These are phyloP conservation scores for Drosophila meridiana DNA, from an alignment of 2,888 invertebrate genomes.

Conservation along the genomic window DNA sequence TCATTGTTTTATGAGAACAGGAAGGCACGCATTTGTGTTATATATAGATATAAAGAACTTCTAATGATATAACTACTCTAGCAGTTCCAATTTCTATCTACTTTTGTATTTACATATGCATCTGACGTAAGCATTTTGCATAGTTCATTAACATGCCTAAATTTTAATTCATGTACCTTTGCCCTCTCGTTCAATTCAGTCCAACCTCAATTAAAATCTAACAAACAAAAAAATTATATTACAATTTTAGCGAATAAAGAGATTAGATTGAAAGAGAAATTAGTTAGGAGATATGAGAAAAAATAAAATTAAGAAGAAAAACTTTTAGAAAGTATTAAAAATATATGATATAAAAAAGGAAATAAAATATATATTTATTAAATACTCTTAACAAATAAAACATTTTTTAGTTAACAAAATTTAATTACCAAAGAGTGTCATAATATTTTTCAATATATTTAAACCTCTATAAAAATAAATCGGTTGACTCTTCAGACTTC, in stretches of 20 bases:
- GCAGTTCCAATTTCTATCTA: background rate
- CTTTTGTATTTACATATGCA: background rate
- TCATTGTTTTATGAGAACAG: background rate
- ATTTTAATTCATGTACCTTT: conserved; percentile 1
- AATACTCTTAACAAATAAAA: background rate
- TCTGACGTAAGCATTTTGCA: background rate
- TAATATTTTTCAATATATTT: background rate
- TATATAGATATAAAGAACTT: background rate
- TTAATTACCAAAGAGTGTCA: background rate
- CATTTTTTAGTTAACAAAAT: background rate
- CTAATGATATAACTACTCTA: background rate
- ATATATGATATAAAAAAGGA: background rate
- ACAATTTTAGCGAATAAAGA: background rate
- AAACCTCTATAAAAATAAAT: background rate
- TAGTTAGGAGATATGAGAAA: background rate
- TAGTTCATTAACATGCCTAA: background rate
- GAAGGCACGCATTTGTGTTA: background rate
- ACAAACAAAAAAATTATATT: background rate
- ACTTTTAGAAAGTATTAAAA: background rate
- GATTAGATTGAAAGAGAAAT: background rate
- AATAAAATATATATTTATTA: background rate
- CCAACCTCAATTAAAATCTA: background rate
- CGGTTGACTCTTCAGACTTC: background rate
- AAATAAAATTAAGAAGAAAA: background rate
- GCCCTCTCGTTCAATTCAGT: background rate